phyloP scores from a whole-genome alignment of 1,140 invertebrate species.

The Drosophila dunni region DNA sequence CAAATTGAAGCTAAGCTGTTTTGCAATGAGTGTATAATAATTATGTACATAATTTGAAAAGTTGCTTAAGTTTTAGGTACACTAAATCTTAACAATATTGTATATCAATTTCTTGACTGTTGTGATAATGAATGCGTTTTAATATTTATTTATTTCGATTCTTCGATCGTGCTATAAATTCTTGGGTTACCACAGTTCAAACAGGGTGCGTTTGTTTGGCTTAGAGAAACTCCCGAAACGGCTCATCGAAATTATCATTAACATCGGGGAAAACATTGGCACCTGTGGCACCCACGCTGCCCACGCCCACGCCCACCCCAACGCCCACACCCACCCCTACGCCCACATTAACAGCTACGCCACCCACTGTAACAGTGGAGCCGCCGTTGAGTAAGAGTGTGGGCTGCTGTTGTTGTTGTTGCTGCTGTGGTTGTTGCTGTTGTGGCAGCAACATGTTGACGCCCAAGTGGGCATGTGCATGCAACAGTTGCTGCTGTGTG shows the following conservation, averaged over 20 bases:
- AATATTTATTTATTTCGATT: slow-evolving; percentile 1
- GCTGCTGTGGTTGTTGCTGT: slow-evolving; percentile 45
- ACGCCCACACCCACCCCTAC: slow-evolving; percentile 41
- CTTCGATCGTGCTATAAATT: slow-evolving; percentile 32
- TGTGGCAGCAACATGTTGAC: slow-evolving; percentile 58
- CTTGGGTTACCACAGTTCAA: slow-evolving; percentile 35
- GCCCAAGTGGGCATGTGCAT: slow-evolving; percentile 60
- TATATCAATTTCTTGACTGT: not conserved
- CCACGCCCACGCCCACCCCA: slow-evolving; percentile 38
- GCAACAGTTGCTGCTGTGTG: slow-evolving; percentile 58
- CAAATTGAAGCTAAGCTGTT: slow-evolving; percentile 19
- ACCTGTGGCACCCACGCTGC: slow-evolving; percentile 26
- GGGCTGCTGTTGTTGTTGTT: slow-evolving; percentile 47
- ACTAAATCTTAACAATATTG: not conserved
- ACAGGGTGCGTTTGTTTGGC: not conserved
- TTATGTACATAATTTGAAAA: slow-evolving; percentile 2
- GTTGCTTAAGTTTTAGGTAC: slow-evolving; percentile 6
- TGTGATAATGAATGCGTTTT: not conserved
- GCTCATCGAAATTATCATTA: slow-evolving; percentile 81
- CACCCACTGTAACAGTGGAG: slow-evolving; percentile 40
- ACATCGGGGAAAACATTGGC: slow-evolving; percentile 61
- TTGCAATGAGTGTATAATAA: slow-evolving; percentile 8
- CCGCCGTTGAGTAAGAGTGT: slow-evolving; percentile 71
- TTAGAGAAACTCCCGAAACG: slow-evolving; percentile 79
- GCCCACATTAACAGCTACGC: slow-evolving; percentile 30